A percentile compares a stretch with the other conserved stretches of the same genome.
Evolutionary conservation across 2,888 invertebrate genomes (phyloP).

Genomic region (Molorchus minor): DNA sequence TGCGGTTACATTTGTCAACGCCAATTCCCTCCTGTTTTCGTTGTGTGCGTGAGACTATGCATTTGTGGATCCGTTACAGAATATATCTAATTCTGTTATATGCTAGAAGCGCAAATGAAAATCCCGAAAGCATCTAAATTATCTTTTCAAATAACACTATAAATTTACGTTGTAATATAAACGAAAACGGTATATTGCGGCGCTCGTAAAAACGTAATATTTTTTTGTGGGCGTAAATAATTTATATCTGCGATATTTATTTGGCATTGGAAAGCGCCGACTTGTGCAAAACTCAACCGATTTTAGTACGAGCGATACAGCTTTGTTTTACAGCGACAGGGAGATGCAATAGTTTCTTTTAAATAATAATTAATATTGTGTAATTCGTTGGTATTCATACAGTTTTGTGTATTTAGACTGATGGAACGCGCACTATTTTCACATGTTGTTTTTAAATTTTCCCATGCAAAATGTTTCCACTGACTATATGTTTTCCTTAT

Average conservation of each 20-base stretch:
- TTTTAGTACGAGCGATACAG: too few relatives aligned
- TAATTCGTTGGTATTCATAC: too few relatives aligned
- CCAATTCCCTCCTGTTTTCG: conserved; percentile 42
- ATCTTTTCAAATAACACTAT: conserved; percentile 12
- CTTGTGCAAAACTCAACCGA: too few relatives aligned
- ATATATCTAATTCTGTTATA: conserved; percentile 28
- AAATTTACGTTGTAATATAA: neutral
- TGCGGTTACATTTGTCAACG: conserved; percentile 48
- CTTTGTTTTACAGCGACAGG: too few relatives aligned
- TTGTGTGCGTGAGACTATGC: conserved; percentile 35
- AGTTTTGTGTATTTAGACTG: too few relatives aligned
- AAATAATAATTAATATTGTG: too few relatives aligned
- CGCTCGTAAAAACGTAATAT: neutral
- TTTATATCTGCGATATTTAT: conserved; percentile 1
- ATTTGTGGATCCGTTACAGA: conserved; percentile 25
- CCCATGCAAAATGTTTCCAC: too few relatives aligned
- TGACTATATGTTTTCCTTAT: too few relatives aligned
- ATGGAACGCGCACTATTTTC: too few relatives aligned
- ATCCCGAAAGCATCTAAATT: conserved; percentile 19
- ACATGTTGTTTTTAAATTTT: too few relatives aligned
- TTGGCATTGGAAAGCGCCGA: neutral
- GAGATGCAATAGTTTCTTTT: neutral
- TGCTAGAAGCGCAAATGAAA: conserved; percentile 19
- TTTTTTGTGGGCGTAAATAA: neutral
- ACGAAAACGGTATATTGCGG: neutral